These are phyloP conservation scores for Lepidonotus clava DNA, from an alignment of 2,888 invertebrate genomes.

Conservation along the genomic window DNA sequence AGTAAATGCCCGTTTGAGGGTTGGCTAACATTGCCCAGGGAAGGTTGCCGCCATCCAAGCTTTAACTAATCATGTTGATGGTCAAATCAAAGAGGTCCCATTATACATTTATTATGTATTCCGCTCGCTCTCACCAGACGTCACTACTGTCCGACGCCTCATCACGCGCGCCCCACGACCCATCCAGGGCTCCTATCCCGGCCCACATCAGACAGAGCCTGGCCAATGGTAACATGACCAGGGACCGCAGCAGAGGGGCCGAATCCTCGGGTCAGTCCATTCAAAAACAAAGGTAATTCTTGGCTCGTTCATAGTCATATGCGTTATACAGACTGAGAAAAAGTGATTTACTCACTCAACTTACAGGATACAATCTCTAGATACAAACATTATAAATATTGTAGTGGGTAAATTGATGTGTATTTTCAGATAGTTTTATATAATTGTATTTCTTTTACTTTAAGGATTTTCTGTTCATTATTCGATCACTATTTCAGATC, in stretches of 20 bases:
- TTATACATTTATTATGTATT: too few relatives aligned
- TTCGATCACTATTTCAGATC: not conserved
- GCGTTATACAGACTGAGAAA: not conserved
- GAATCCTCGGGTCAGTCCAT: not conserved
- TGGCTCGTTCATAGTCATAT: too few relatives aligned
- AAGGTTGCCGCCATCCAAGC: too few relatives aligned
- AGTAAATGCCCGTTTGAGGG: too few relatives aligned
- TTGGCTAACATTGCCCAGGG: too few relatives aligned
- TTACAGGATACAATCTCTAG: not conserved
- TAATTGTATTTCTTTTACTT: too few relatives aligned
- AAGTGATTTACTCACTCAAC: not conserved
- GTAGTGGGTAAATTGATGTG: not conserved
- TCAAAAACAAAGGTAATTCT: not conserved
- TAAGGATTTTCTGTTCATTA: not conserved
- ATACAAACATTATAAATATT: not conserved
- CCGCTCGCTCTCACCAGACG: not conserved
- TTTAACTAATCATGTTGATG: too few relatives aligned
- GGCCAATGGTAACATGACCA: not conserved
- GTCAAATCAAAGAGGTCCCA: too few relatives aligned
- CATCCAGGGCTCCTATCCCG: slow-evolving; percentile 25
- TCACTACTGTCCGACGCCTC: not conserved
- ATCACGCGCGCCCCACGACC: not conserved
- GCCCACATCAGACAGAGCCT: slow-evolving; percentile 53
- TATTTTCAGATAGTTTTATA: too few relatives aligned
- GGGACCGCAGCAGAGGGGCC: not conserved